These are phyloP conservation scores for Australoheros facetus DNA, from an alignment of 2,797 vertebrate genomes.

Conservation along the genomic window DNA sequence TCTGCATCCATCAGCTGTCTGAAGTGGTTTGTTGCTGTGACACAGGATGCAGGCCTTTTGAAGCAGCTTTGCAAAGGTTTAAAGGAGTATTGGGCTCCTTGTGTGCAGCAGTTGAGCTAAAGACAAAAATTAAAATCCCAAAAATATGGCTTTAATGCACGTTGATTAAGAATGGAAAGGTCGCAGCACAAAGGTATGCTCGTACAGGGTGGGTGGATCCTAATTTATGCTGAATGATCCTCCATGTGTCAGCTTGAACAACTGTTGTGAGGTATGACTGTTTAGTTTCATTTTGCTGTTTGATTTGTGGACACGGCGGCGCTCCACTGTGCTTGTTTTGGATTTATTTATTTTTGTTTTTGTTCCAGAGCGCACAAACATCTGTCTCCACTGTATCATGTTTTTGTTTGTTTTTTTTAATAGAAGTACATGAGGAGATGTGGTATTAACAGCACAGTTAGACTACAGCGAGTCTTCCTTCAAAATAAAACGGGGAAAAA, in stretches of 20 bases:
- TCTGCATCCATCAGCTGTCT: neutral
- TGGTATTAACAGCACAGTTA: conserved; percentile 12
- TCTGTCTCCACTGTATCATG: conserved; percentile 3
- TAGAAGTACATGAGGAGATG: neutral
- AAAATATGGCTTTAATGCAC: too few relatives aligned
- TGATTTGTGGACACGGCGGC: neutral
- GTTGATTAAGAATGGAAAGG: neutral
- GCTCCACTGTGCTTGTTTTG: neutral
- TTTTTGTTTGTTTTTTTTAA: too few relatives aligned
- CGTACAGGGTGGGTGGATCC: neutral
- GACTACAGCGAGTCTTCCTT: conserved; percentile 57
- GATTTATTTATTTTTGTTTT: conserved; percentile 13
- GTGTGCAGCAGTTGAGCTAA: neutral
- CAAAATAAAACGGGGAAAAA: conserved; percentile 31
- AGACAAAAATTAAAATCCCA: neutral
- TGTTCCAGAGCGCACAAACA: conserved; percentile 21
- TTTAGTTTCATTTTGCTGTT: conserved; percentile 4
- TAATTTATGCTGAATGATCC: conserved; percentile 11
- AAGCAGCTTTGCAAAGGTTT: neutral
- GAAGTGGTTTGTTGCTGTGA: neutral
- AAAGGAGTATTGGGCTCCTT: neutral
- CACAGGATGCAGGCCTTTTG: neutral
- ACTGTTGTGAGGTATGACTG: neutral
- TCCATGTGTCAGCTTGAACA: neutral
- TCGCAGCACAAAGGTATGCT: conserved; percentile 17